Base-by-base conservation (phyloP, 2,113 vertebrate genomes). In the Collichthys lucidus region DNA sequence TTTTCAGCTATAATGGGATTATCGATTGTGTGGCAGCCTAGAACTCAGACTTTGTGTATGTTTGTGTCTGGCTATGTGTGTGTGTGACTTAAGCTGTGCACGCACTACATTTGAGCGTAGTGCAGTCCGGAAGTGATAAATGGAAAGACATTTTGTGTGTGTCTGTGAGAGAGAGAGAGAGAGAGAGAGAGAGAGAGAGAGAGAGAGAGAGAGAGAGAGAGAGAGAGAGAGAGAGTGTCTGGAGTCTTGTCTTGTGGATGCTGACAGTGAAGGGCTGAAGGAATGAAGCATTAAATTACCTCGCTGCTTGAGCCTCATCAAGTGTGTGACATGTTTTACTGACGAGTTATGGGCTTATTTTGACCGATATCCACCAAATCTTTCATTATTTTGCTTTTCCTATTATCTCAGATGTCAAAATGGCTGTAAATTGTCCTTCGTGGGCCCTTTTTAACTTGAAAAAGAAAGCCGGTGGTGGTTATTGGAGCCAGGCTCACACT, bases 1-100 rank as follows among this genome's bases (percentile, higher is more conserved):
- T 88, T 40, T 88, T 86, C 73, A 78, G 76, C 86, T 77, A 65
- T 88, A 89, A 90, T 91, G 90, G 87, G 87, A 87, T 91, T 85
- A 92, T 93, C 11, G 86, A 92, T 90, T 68, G 56, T 84, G 70
- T 74, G 72, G 76, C 76, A 72, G 83, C 84, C 82, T 73, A 31
- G 82, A 77, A 86, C 71, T 77, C 62, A 90, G 80, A 91, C 85
- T 88, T 77, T 87, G 72, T 80, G 63, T 86, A 63, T 70, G 72
- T 78, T 78, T 79, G 59, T 66, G 70, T 86, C 71, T 84, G 63
- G 26, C 40, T 31, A 0, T 61, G 15, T 69, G 22, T 62, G 52
- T 49, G 19, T 42, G 47, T 62, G 63, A 40, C 7, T 63, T 26
- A 40, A 40, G 7, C 35, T 62, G 80, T 80, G 67, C 64, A n/a